phyloP scores from a whole-genome alignment of 2,888 invertebrate species.

The Thecophora atra region DNA sequence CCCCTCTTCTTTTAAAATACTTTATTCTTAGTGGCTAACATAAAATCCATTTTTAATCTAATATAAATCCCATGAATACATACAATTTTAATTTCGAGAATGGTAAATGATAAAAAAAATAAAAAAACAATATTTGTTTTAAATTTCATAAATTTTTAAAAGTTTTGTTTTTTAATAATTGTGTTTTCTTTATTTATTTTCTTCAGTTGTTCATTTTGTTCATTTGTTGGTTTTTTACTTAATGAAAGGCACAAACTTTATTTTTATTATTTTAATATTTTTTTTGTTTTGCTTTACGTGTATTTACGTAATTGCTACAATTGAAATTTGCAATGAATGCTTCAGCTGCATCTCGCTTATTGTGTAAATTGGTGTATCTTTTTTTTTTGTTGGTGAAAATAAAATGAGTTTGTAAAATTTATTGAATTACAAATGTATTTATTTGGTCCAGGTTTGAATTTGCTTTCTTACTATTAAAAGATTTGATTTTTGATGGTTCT shows the following conservation, averaged over 20 bases:
- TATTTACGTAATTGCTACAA: slow-evolving; percentile 15
- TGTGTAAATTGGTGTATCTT: slow-evolving; percentile 28
- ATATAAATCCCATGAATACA: too few relatives aligned
- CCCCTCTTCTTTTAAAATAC: too few relatives aligned
- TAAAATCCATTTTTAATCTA: too few relatives aligned
- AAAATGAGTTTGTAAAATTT: not conserved
- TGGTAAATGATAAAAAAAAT: not conserved
- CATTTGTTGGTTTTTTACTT: slow-evolving; percentile 29
- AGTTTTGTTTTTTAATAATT: not conserved
- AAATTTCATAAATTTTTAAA: not conserved
- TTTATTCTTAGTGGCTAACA: too few relatives aligned
- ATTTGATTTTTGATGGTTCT: too few relatives aligned
- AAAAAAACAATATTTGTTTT: not conserved
- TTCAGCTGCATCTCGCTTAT: slow-evolving; percentile 3
- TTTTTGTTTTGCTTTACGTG: too few relatives aligned
- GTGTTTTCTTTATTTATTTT: not conserved
- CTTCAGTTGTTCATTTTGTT: not conserved
- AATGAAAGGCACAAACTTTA: slow-evolving; percentile 38
- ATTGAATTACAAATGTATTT: slow-evolving; percentile 26
- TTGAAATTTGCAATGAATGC: slow-evolving; percentile 11
- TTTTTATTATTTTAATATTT: too few relatives aligned
- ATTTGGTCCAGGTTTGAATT: slow-evolving; percentile 36
- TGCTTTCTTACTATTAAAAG: not conserved
- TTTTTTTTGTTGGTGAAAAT: slow-evolving; percentile 18
- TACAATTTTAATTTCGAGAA: not conserved